Base-by-base conservation (phyloP, 2,888 invertebrate genomes). In the Latrodectus elegans region DNA sequence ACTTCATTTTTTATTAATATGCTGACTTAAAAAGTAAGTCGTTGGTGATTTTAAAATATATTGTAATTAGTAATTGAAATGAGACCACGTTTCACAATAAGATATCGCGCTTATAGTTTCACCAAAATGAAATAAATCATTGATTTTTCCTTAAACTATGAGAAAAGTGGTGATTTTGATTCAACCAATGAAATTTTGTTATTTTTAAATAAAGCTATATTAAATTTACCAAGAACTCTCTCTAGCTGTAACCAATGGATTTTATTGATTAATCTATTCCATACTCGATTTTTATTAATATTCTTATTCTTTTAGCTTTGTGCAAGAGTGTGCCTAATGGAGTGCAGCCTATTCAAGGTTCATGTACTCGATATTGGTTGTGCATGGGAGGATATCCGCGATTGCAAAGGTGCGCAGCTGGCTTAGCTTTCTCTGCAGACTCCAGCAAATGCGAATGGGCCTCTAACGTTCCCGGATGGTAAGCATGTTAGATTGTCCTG, bases 301-400 rank as follows among this genome's bases (percentile, higher is more conserved):
- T 15, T 49, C 6, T 22, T 4, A 8, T 67, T 64, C 60, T 94
- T 93, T 75, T 93, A 97, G 97, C 97, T 86, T 95, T 97, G 78
- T 97, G 97, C 93, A 97, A 97, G 92, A 96, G 96, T 72, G 97
- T 97, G 91, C 94, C 97, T 79, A 97, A 97, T 92, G 97, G 97
- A 89, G 97, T 97, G 92, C 97, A 97, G 14, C 95, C 97, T 0
- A 94, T 97, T 14, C 97, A 97, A 91, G 97, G 97, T 92, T 97
- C 97, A 78, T 97, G 97, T 94, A 97, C 97, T 93, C 94, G 97
- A 15, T 97, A 97, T 93, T 97, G 97, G 97, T 96, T 97, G 92
- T 97, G 97, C 92, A 97, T 97, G 92, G 97, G 97, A 8, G 97
- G 97, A 0, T 97, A 97, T 92, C 97, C 97, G 9, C 95, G 97